These are phyloP conservation scores for Pentalonia nigronervosa DNA, from an alignment of 1,140 invertebrate genomes.

Conservation along the genomic window DNA sequence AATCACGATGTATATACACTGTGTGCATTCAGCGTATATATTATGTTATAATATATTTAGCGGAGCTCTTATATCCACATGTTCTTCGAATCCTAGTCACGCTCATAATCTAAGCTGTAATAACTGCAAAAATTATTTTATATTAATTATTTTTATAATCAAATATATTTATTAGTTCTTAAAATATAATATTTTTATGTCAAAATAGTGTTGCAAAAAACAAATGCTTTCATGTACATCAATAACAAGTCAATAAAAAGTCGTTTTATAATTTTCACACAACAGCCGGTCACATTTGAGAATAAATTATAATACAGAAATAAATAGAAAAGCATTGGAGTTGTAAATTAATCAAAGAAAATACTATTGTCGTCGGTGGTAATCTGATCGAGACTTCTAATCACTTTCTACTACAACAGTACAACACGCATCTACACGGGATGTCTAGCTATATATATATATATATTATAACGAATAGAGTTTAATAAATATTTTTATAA, in stretches of 20 bases:
- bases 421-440: not conserved
- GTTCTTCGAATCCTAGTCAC: no score
- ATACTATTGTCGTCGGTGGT: not conserved
- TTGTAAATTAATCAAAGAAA: slow-evolving; percentile 8
- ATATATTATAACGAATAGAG: not conserved
- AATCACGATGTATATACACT: not conserved
- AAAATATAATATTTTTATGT: not conserved
- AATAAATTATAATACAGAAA: not conserved
- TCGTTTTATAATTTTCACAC: not conserved
- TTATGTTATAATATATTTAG: no score
- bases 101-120: no score
- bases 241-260: not conserved
- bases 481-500: not conserved
- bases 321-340: not conserved
- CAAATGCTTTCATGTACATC: not conserved
- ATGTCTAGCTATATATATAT: not conserved
- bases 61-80: no score
- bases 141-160: no score
- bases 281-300: not conserved
- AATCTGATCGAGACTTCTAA: slow-evolving; percentile 23
- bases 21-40: no score
- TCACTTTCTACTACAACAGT: slow-evolving; percentile 18
- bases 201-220: not conserved
- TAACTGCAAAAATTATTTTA: no score
- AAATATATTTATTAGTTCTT: not conserved